A percentile compares a stretch with the other conserved stretches of the same genome.
Conservation (phyloP, 1,140 invertebrate genomes). For the Bombus superbus region DNA sequence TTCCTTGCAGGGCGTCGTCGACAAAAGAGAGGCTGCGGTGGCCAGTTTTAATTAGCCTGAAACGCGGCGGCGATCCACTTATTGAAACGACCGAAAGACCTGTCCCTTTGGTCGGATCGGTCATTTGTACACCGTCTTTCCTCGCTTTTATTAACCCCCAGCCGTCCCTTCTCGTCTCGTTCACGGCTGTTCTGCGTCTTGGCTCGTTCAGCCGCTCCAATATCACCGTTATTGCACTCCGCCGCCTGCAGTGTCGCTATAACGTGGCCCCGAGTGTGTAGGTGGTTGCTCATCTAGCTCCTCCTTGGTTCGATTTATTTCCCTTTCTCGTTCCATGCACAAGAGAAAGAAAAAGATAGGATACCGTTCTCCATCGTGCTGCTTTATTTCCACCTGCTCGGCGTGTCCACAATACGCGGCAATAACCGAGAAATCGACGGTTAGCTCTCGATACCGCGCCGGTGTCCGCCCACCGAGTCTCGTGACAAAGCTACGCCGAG, state of each 20-base stretch:
- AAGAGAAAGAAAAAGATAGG: not conserved
- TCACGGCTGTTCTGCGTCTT: not conserved
- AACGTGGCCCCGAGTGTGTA: slow-evolving; percentile 47
- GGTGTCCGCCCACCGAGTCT: slow-evolving; percentile 33
- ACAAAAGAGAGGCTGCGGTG: slow-evolving; percentile 28
- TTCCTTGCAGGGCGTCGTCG: not conserved
- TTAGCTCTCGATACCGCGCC: slow-evolving; percentile 63
- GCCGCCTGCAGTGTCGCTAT: slow-evolving; percentile 64
- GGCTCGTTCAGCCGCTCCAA: slow-evolving; percentile 51
- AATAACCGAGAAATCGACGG: slow-evolving; percentile 71
- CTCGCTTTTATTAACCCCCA: slow-evolving; percentile 61
- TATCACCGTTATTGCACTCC: slow-evolving; percentile 70
- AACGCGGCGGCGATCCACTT: slow-evolving; percentile 56
- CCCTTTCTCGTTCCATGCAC: slow-evolving; percentile 38
- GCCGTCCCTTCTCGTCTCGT: not conserved
- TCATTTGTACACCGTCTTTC: slow-evolving; percentile 51
- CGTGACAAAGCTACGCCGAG: slow-evolving; percentile 54
- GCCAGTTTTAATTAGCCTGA: slow-evolving; percentile 59
- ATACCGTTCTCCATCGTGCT: slow-evolving; percentile 28
- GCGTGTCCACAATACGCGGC: slow-evolving; percentile 64
- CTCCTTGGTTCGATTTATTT: slow-evolving; percentile 65
- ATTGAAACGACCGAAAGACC: slow-evolving; percentile 40
- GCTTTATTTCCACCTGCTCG: slow-evolving; percentile 68
- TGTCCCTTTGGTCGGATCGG: slow-evolving; percentile 35
- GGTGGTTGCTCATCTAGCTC: slow-evolving; percentile 62